phyloP scores from a whole-genome alignment of 2,888 invertebrate genomes.

The Ditula angustiorana region DNA sequence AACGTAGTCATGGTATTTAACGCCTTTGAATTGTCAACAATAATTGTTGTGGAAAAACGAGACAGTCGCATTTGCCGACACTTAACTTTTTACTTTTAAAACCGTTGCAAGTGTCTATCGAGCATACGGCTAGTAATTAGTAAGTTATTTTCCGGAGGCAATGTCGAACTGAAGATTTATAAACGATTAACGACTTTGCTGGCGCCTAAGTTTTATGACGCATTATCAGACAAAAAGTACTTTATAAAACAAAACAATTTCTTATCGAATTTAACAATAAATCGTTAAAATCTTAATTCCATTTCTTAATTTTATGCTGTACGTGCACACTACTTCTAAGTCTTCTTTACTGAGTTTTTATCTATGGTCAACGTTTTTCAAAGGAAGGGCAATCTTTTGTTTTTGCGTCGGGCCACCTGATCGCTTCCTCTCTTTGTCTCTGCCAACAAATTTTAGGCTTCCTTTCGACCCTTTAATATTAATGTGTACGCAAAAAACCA shows the following conservation, averaged over 20 bases:
- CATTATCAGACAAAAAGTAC: not conserved
- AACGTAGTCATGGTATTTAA: not conserved
- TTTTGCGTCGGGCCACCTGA: constrained; percentile 74
- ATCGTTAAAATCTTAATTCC: not conserved
- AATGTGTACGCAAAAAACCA: constrained; percentile 59
- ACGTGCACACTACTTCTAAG: constrained; percentile 49
- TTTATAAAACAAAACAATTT: not conserved
- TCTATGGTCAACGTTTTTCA: constrained; percentile 59
- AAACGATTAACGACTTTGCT: not conserved
- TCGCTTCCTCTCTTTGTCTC: constrained; percentile 80
- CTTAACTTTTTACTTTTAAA: not conserved
- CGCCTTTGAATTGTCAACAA: not conserved
- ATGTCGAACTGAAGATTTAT: not conserved
- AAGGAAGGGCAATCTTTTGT: constrained; percentile 65
- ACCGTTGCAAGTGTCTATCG: not conserved
- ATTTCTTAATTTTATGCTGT: not conserved
- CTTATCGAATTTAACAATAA: not conserved
- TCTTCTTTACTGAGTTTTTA: constrained; percentile 57
- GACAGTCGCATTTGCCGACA: too few relatives aligned
- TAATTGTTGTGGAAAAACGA: too few relatives aligned
- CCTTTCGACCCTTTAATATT: constrained; percentile 66
- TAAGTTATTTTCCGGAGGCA: not conserved
- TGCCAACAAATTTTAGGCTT: constrained; percentile 75
- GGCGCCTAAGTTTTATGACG: constrained; percentile 4
- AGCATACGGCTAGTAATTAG: not conserved